Percentiles rank a stretch among this genome's conserved stretches.
These are phyloP conservation scores for Watsonalla binaria DNA, from an alignment of 2,888 invertebrate genomes.

Conservation along the genomic window DNA sequence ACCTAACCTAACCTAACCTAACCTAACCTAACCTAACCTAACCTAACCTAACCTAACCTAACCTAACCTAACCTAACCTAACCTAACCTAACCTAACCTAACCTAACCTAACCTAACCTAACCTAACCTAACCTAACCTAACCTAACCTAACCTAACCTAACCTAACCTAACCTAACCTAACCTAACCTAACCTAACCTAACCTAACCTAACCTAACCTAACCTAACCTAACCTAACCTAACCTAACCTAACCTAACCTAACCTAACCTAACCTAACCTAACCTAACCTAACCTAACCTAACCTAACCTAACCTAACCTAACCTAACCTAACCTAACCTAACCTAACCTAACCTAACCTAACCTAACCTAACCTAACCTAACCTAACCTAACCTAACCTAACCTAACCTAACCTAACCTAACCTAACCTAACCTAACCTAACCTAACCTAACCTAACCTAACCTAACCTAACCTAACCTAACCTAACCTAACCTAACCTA, in stretches of 20 bases:
- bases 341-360: slow-evolving; percentile 8
- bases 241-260: slow-evolving; percentile 8
- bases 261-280: slow-evolving; percentile 11
- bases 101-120: not conserved
- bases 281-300: slow-evolving; percentile 14
- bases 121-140: slow-evolving; percentile 14
- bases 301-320: not conserved
- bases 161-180: slow-evolving; percentile 11
- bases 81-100: slow-evolving; percentile 14
- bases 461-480: slow-evolving; percentile 9
- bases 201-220: not conserved
- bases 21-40: slow-evolving; percentile 14
- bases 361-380: slow-evolving; percentile 11
- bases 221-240: slow-evolving; percentile 14
- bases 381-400: slow-evolving; percentile 14
- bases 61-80: slow-evolving; percentile 11
- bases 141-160: slow-evolving; percentile 8
- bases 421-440: slow-evolving; percentile 10
- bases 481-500: slow-evolving; percentile 4
- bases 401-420: not conserved
- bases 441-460: slow-evolving; percentile 11
- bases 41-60: slow-evolving; percentile 8
- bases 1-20: not conserved
- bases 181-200: slow-evolving; percentile 14
- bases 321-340: slow-evolving; percentile 14